Conservation (phyloP, 2,888 invertebrate genomes). For the Copidosoma aretas region DNA sequence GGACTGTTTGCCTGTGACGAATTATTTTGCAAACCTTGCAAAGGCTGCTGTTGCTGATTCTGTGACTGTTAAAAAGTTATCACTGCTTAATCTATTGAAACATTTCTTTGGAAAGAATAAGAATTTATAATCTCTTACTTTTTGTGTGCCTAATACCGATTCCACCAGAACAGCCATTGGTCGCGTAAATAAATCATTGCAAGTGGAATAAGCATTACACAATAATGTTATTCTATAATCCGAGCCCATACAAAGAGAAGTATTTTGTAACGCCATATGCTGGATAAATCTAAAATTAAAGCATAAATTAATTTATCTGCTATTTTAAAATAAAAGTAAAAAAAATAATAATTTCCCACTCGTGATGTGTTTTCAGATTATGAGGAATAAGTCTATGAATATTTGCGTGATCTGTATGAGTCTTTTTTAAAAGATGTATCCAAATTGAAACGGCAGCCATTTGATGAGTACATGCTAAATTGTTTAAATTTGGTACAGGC, state of each 20-base stretch:
- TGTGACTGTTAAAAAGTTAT: not conserved
- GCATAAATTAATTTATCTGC: not conserved
- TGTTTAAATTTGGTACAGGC: slow-evolving; percentile 86
- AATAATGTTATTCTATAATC: slow-evolving; percentile 91
- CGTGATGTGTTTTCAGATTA: slow-evolving; percentile 82
- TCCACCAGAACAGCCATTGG: slow-evolving; percentile 93
- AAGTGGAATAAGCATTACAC: slow-evolving; percentile 95
- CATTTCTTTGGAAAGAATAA: slow-evolving; percentile 4
- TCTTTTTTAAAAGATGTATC: slow-evolving; percentile 94
- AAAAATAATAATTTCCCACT: slow-evolving; percentile 67
- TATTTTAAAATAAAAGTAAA: slow-evolving; percentile 4
- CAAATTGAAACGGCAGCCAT: slow-evolving; percentile 97
- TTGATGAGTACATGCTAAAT: slow-evolving; percentile 84
- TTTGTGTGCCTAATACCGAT: slow-evolving; percentile 77
- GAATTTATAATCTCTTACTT: slow-evolving; percentile 53
- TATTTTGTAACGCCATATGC: slow-evolving; percentile 79
- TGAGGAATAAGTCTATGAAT: slow-evolving; percentile 80
- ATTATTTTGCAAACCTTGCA: slow-evolving; percentile 63
- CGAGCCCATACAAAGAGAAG: slow-evolving; percentile 76
- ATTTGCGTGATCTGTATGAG: slow-evolving; percentile 83
- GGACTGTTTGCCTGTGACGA: slow-evolving; percentile 68
- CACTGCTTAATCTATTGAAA: not conserved
- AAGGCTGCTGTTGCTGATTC: slow-evolving; percentile 63
- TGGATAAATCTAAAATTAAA: slow-evolving; percentile 35
- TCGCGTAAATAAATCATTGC: slow-evolving; percentile 87